These are phyloP conservation scores for Brachypodius melanocephalos DNA, from an alignment of 2,113 vertebrate species.

Conservation along the genomic window DNA sequence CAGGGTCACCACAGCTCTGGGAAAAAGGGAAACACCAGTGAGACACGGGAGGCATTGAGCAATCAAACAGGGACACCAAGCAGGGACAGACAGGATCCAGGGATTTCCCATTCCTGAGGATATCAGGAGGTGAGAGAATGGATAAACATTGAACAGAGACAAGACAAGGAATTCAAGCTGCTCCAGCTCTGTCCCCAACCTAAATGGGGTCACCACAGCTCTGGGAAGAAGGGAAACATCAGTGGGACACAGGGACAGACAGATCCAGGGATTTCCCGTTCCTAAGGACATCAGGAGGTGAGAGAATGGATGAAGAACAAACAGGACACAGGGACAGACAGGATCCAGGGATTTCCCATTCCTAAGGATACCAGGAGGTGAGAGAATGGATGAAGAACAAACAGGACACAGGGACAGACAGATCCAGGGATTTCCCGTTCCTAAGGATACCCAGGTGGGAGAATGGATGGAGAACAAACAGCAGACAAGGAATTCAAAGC, in stretches of 20 bases:
- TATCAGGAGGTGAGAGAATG: neutral
- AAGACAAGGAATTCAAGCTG: neutral
- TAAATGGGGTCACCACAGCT: no score
- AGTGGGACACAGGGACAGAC: neutral
- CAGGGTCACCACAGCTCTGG: no score
- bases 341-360: neutral
- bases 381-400: no score
- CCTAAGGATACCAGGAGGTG: neutral
- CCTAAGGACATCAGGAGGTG: no score
- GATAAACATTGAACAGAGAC: neutral
- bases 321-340: neutral
- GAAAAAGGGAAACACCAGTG: no score
- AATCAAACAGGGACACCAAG: no score
- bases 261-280: no score
- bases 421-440: neutral
- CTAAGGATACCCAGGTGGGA: neutral
- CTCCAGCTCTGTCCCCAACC: no score
- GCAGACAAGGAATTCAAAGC: neutral
- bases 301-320: no score
- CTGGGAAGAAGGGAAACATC: neutral
- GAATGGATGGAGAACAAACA: fast-evolving
- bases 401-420: neutral
- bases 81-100: neutral
- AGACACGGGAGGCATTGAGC: no score
- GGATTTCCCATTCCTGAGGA: neutral